A percentile compares a stretch with the other conserved stretches of the same genome.
Evolutionary conservation across 2,888 invertebrate genomes (phyloP).

Genomic region (Spisula subtruncata): DNA sequence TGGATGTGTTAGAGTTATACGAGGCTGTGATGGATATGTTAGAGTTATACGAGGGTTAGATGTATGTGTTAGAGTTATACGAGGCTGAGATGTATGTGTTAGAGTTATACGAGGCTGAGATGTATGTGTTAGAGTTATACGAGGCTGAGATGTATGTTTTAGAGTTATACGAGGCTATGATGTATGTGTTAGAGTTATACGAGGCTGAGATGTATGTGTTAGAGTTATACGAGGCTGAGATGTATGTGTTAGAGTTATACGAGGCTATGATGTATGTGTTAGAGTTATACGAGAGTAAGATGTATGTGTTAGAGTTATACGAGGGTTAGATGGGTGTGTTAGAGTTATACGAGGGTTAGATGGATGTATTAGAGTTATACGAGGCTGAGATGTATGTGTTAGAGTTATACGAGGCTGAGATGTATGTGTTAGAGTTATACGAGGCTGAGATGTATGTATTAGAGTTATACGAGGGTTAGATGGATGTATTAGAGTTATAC

Average conservation of each 20-base stretch:
- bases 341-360: too few species aligned
- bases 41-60: too few species aligned
- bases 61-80: too few species aligned
- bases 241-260: background rate
- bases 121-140: background rate
- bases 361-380: too few species aligned
- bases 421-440: background rate
- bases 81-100: background rate
- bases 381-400: background rate
- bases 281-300: too few species aligned
- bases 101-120: background rate
- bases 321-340: background rate
- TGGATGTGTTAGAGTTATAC: too few species aligned
- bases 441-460: background rate
- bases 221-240: background rate
- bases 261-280: background rate
- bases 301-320: too few species aligned
- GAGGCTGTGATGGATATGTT: background rate
- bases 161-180: too few species aligned
- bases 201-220: background rate
- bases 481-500: background rate
- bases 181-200: too few species aligned
- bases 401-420: background rate
- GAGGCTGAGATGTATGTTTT: background rate
- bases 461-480: background rate